These are phyloP conservation scores for Cyprinodon tularosa DNA, from an alignment of 2,113 vertebrate genomes.

Conservation along the genomic window DNA sequence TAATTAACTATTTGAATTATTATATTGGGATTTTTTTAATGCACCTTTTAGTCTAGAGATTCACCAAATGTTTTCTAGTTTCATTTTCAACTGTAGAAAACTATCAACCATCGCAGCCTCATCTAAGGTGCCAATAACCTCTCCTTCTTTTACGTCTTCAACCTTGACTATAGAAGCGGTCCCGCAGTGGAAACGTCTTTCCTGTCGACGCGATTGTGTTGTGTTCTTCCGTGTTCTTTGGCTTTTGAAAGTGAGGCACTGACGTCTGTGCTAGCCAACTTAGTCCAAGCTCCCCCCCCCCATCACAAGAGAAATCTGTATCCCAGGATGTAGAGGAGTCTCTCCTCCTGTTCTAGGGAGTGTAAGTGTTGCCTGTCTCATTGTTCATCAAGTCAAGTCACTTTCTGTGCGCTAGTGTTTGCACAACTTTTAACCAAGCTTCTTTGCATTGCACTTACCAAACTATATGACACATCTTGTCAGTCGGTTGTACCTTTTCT, in stretches of 20 bases:
- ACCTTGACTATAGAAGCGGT: slow-evolving; percentile 5
- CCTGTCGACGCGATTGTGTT: slow-evolving; percentile 11
- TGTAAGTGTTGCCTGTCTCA: slow-evolving; percentile 8
- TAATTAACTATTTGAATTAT: neutral
- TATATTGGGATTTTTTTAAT: neutral
- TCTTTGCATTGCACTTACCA: slow-evolving; percentile 73
- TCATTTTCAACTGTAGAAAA: neutral
- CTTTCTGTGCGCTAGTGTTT: slow-evolving; percentile 60
- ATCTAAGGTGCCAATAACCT: slow-evolving; percentile 50
- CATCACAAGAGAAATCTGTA: slow-evolving; percentile 6
- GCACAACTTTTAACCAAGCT: slow-evolving; percentile 64
- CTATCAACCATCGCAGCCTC: slow-evolving; percentile 5
- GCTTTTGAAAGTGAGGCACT: slow-evolving; percentile 32
- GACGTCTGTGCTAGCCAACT: slow-evolving; percentile 45
- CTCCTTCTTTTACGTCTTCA: neutral
- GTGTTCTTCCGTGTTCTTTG: slow-evolving; percentile 22
- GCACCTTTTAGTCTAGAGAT: neutral
- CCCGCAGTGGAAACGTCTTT: slow-evolving; percentile 18
- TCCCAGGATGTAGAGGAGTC: slow-evolving; percentile 8
- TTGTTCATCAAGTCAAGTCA: slow-evolving; percentile 36
- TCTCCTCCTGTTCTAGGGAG: neutral
- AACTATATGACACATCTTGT: slow-evolving; percentile 72
- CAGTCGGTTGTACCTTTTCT: slow-evolving; percentile 62
- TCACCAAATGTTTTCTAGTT: neutral
- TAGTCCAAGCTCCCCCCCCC: slow-evolving; percentile 23